Percentiles rank a stretch among this genome's conserved stretches.
These are phyloP conservation scores for Percopsis transmontana DNA, from an alignment of 2,113 vertebrate genomes.

Conservation along the genomic window DNA sequence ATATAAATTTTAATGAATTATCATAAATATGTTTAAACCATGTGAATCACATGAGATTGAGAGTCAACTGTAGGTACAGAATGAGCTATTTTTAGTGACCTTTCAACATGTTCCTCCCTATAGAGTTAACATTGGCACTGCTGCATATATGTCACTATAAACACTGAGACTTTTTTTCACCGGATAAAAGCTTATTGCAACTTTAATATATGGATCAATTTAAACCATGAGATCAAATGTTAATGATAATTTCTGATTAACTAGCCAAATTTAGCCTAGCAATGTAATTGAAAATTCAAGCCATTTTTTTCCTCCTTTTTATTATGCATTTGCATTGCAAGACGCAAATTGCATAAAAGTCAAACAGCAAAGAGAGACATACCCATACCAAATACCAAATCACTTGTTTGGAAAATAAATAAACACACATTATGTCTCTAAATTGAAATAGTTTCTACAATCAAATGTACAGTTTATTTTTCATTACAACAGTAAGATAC, in stretches of 20 bases:
- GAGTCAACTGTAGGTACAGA: too few relatives aligned
- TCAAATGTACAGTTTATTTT: conserved; percentile 27
- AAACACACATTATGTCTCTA: conserved; percentile 12
- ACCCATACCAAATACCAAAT: conserved; percentile 14
- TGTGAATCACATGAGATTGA: too few relatives aligned
- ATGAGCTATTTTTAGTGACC: too few relatives aligned
- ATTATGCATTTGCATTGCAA: conserved; percentile 39
- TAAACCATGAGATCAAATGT: too few relatives aligned
- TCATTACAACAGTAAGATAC: not conserved
- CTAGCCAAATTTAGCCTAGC: not conserved
- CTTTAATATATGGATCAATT: too few relatives aligned
- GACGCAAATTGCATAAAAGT: conserved; percentile 42
- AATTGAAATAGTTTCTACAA: conserved; percentile 32
- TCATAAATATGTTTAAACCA: too few relatives aligned
- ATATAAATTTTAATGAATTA: too few relatives aligned
- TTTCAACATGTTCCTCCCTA: too few relatives aligned
- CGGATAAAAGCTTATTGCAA: not conserved
- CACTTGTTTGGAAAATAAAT: conserved; percentile 29
- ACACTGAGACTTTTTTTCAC: too few relatives aligned
- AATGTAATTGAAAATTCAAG: conserved; percentile 6
- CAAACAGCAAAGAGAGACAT: conserved; percentile 14
- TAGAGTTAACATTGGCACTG: too few relatives aligned
- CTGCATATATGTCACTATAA: not conserved
- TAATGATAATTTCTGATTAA: conserved; percentile 30
- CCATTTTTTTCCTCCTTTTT: conserved; percentile 14